phyloP scores from a whole-genome alignment of 2,113 vertebrate genomes.

The Lagopus muta region DNA sequence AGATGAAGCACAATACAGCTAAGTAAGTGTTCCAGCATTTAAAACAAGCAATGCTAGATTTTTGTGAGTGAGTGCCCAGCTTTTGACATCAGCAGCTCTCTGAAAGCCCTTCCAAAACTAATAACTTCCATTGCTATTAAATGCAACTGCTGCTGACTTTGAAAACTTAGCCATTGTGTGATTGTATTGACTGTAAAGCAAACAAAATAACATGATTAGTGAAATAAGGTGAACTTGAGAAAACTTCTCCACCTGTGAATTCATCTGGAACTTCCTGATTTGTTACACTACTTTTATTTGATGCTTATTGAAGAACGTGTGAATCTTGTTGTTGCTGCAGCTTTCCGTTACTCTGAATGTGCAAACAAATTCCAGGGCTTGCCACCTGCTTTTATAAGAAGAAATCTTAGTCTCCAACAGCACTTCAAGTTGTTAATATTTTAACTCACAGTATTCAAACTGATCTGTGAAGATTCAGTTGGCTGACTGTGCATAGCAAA shows the following conservation, averaged over 20 bases:
- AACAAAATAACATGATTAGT: background rate
- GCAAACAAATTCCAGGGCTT: background rate
- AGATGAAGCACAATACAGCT: background rate
- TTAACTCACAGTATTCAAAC: background rate
- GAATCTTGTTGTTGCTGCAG: background rate
- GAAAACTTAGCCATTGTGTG: background rate
- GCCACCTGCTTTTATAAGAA: background rate
- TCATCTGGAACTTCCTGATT: background rate
- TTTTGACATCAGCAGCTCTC: background rate
- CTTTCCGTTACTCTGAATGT: background rate
- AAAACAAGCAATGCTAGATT: conserved; percentile 19
- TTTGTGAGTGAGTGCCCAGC: background rate
- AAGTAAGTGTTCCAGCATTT: background rate
- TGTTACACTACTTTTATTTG: background rate
- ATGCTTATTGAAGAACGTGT: background rate
- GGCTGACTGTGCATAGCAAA: background rate
- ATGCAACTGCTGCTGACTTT: background rate
- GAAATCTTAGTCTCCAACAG: background rate
- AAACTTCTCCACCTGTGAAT: background rate
- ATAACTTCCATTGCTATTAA: background rate
- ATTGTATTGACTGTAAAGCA: background rate
- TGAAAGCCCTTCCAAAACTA: background rate
- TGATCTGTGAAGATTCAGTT: background rate
- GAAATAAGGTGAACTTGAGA: background rate
- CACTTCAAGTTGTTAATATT: conserved; percentile 28